phyloP scores from a whole-genome alignment of 2,888 invertebrate species.

The Epinotia nisella region DNA sequence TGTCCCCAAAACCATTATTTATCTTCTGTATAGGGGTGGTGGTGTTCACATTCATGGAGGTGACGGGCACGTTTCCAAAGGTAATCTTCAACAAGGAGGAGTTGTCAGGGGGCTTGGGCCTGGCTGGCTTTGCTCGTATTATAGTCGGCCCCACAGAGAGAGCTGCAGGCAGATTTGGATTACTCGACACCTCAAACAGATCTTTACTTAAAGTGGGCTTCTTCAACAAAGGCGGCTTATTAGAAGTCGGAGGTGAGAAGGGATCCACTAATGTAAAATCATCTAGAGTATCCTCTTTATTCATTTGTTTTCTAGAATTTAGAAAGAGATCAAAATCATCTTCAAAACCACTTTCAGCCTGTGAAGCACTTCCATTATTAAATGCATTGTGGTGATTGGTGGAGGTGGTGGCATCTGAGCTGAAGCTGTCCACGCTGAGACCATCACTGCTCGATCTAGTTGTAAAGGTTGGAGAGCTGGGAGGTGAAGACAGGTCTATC shows the following conservation, averaged over 20 bases:
- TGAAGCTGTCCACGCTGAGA: slow-evolving; percentile 90
- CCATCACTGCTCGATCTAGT: slow-evolving; percentile 90
- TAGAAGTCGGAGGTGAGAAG: slow-evolving; percentile 75
- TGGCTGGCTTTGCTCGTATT: slow-evolving; percentile 87
- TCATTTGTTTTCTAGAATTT: slow-evolving; percentile 70
- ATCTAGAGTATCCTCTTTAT: slow-evolving; percentile 77
- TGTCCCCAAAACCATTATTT: slow-evolving; percentile 67
- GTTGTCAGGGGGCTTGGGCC: slow-evolving; percentile 84
- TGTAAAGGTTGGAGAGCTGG: slow-evolving; percentile 90
- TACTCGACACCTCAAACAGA: slow-evolving; percentile 86
- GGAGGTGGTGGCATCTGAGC: slow-evolving; percentile 88
- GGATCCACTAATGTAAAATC: slow-evolving; percentile 84
- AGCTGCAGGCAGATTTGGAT: slow-evolving; percentile 76
- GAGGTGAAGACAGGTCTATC: slow-evolving; percentile 89
- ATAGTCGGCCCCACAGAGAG: slow-evolving; percentile 88
- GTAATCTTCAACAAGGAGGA: slow-evolving; percentile 73
- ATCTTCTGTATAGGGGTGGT: slow-evolving; percentile 77
- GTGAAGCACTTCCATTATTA: slow-evolving; percentile 87
- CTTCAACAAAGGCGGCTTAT: slow-evolving; percentile 72
- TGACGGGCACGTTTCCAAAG: slow-evolving; percentile 65
- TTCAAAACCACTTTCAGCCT: slow-evolving; percentile 92
- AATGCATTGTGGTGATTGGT: slow-evolving; percentile 81
- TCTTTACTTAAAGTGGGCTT: slow-evolving; percentile 86
- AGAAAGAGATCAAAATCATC: slow-evolving; percentile 91
- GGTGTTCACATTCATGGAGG: slow-evolving; percentile 75